Evolutionary conservation across 2,888 invertebrate genomes (phyloP).

Genomic region (Tenthredo livida): DNA sequence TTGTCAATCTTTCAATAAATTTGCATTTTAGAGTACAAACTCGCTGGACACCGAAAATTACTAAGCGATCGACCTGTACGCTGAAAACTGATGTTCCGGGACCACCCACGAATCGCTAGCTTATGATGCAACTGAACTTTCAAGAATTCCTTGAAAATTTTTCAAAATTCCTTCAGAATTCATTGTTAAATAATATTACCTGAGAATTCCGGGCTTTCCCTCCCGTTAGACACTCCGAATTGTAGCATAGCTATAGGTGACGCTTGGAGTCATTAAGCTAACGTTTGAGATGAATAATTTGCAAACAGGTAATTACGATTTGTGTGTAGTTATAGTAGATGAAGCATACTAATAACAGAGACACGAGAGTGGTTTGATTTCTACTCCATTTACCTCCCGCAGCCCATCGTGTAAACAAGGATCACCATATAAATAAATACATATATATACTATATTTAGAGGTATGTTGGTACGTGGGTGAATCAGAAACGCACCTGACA

Average conservation of each 20-base stretch:
- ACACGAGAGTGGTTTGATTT: background rate
- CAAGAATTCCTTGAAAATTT: too few relatives aligned
- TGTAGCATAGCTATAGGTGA: background rate
- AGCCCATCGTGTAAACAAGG: background rate
- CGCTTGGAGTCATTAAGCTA: background rate
- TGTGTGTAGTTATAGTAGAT: background rate
- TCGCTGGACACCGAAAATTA: too few relatives aligned
- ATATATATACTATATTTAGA: background rate
- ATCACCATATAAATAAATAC: background rate
- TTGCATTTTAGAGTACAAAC: too few relatives aligned
- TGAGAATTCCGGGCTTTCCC: background rate
- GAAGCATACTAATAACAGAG: background rate
- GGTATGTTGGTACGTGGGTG: background rate
- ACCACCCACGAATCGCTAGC: too few relatives aligned
- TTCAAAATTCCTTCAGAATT: background rate
- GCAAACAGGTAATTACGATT: background rate
- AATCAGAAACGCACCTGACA: slow-evolving; percentile 47
- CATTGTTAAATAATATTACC: background rate
- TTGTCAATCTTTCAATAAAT: too few relatives aligned
- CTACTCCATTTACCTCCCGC: slow-evolving; percentile 3
- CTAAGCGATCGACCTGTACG: too few relatives aligned
- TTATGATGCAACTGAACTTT: too few relatives aligned
- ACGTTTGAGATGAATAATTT: background rate
- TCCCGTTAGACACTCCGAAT: background rate
- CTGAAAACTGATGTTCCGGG: too few relatives aligned